phyloP scores from a whole-genome alignment of 2,113 vertebrate species.

The Epinephelus lanceolatus region DNA sequence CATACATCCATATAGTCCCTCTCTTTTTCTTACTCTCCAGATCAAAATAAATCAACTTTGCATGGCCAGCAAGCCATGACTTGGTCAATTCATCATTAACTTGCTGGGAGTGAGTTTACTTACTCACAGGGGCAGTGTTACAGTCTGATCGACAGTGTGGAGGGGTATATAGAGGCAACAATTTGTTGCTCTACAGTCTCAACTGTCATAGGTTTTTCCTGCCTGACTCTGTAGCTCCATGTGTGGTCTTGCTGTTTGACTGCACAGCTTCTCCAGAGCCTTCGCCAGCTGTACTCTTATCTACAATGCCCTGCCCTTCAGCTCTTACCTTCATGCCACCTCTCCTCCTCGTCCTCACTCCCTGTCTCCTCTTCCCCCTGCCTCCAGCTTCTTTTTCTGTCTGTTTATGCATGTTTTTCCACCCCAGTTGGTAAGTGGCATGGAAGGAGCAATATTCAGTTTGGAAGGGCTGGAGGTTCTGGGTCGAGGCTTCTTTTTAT shows the following conservation, averaged over 20 bases:
- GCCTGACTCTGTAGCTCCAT: not conserved
- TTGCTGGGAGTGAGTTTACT: slow-evolving; percentile 20
- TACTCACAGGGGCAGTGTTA: slow-evolving; percentile 10
- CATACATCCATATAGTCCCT: slow-evolving; percentile 1
- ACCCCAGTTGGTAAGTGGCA: slow-evolving; percentile 13
- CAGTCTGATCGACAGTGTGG: slow-evolving; percentile 14
- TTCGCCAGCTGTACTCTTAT: slow-evolving; percentile 24
- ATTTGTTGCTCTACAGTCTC: not conserved
- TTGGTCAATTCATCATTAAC: slow-evolving; percentile 41
- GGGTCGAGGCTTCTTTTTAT: not conserved
- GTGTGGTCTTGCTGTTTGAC: slow-evolving; percentile 29
- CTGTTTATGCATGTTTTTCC: slow-evolving; percentile 22
- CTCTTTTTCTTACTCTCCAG: not conserved
- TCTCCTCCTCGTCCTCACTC: slow-evolving; percentile 3
- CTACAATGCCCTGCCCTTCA: slow-evolving; percentile 36
- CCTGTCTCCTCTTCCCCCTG: not conserved
- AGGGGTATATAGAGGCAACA: not conserved
- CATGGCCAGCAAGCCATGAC: slow-evolving; percentile 42
- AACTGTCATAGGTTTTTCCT: slow-evolving; percentile 14
- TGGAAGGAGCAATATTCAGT: not conserved
- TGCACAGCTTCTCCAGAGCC: slow-evolving; percentile 25
- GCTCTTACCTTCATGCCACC: slow-evolving; percentile 39
- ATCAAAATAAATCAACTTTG: slow-evolving; percentile 58
- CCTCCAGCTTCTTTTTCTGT: not conserved
- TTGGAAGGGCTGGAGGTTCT: not conserved